Conservation (phyloP, 2,113 vertebrate genomes). For the Argyrosomus japonicus region DNA sequence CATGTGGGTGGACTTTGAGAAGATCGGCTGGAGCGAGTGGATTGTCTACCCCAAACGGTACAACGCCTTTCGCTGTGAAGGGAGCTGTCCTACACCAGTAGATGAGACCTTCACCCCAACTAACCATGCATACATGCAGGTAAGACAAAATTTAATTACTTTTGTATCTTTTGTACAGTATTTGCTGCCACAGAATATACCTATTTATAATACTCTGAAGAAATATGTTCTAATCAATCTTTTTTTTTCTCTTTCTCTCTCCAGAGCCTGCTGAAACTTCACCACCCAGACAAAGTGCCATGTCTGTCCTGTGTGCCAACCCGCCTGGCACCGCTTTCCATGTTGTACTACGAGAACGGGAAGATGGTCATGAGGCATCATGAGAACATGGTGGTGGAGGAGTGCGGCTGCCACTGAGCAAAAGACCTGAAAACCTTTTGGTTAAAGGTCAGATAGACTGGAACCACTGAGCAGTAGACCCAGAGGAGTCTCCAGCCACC, state of each 20-base stretch:
- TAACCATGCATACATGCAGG: constrained; percentile 93
- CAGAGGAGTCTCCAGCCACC: neutral
- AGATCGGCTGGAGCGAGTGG: constrained; percentile 90
- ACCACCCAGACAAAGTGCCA: constrained; percentile 85
- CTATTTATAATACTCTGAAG: neutral
- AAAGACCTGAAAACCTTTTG: neutral
- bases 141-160: constrained; percentile 66
- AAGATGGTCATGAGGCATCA: constrained; percentile 86
- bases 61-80: constrained; percentile 90
- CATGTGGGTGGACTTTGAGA: constrained; percentile 91
- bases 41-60: constrained; percentile 88
- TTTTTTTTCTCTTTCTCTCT: constrained; percentile 29
- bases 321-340: constrained; percentile 87
- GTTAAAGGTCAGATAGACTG: neutral
- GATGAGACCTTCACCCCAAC: constrained; percentile 88
- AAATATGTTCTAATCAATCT: constrained; percentile 37
- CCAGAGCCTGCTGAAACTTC: constrained; percentile 89
- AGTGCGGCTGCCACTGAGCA: constrained; percentile 90
- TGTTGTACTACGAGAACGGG: constrained; percentile 89
- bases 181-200: neutral
- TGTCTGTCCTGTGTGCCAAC: constrained; percentile 87
- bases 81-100: constrained; percentile 86
- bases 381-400: constrained; percentile 89
- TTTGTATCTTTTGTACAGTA: neutral
- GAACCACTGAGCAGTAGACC: neutral